Percentiles rank a stretch among this genome's conserved stretches.
Conservation (phyloP, 1,140 invertebrate genomes). For the Lineus longissimus region DNA sequence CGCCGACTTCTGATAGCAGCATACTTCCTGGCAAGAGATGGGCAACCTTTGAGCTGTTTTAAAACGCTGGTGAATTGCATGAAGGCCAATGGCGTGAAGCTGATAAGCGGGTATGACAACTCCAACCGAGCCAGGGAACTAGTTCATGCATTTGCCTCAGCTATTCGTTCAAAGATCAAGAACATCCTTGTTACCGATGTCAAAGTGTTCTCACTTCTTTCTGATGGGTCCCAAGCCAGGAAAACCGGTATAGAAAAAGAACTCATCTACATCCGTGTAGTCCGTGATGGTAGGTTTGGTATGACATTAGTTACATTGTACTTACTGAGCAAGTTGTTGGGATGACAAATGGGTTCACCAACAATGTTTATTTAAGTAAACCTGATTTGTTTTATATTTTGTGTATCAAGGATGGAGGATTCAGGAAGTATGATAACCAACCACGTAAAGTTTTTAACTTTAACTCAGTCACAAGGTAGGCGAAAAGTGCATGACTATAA, state of each 20-base stretch:
- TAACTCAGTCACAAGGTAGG: too few species aligned
- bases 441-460: too few species aligned
- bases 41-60: not conserved
- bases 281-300: not conserved
- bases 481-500: too few species aligned
- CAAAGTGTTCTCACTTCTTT: not conserved
- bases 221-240: slow-evolving; percentile 4
- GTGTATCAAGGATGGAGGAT: too few species aligned
- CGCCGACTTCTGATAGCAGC: not conserved
- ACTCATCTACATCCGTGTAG: not conserved
- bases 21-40: not conserved
- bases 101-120: not conserved
- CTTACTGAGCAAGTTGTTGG: too few species aligned
- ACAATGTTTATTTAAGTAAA: too few species aligned
- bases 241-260: not conserved
- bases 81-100: slow-evolving; percentile 4
- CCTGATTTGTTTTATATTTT: too few species aligned
- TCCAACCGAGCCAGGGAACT: not conserved
- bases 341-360: too few species aligned
- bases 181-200: not conserved
- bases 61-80: not conserved
- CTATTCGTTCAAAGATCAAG: not conserved
- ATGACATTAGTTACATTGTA: too few species aligned
- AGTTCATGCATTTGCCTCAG: not conserved
- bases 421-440: too few species aligned